Conservation (phyloP, 2,797 vertebrate species). For the Hyperoplus lanceolatus region DNA sequence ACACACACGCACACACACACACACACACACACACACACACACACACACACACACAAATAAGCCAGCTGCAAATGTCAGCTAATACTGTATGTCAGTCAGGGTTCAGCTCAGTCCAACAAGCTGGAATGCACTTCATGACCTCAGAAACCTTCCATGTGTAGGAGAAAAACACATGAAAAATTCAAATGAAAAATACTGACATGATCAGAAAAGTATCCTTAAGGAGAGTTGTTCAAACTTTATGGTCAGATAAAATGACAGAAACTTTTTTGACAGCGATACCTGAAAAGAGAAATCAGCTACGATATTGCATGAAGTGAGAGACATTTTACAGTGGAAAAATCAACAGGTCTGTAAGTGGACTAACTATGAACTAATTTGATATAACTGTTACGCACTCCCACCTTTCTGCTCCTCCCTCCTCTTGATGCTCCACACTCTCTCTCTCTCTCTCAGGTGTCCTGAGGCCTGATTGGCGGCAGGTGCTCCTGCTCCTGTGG, state of each 20-base stretch:
- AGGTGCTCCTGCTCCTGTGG: no score
- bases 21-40: slow-evolving; percentile 1
- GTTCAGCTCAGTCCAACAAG: neutral
- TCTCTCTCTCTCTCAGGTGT: no score
- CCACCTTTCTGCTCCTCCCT: no score
- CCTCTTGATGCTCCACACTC: no score
- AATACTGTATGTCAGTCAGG: neutral
- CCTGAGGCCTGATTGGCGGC: no score
- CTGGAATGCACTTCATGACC: neutral
- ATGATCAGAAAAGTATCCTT: neutral
- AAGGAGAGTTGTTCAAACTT: neutral
- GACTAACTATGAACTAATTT: neutral
- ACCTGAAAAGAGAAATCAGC: neutral
- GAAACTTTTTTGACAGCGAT: neutral
- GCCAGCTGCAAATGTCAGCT: neutral
- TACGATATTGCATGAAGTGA: neutral
- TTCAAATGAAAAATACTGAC: neutral
- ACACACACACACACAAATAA: neutral
- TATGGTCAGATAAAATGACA: neutral
- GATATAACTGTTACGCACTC: no score
- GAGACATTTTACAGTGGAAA: neutral
- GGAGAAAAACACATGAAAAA: neutral
- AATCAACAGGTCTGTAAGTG: neutral
- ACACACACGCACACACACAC: neutral
- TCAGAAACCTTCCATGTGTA: neutral